phyloP scores from a whole-genome alignment of 2,113 vertebrate species.

The Noturus placidus region DNA sequence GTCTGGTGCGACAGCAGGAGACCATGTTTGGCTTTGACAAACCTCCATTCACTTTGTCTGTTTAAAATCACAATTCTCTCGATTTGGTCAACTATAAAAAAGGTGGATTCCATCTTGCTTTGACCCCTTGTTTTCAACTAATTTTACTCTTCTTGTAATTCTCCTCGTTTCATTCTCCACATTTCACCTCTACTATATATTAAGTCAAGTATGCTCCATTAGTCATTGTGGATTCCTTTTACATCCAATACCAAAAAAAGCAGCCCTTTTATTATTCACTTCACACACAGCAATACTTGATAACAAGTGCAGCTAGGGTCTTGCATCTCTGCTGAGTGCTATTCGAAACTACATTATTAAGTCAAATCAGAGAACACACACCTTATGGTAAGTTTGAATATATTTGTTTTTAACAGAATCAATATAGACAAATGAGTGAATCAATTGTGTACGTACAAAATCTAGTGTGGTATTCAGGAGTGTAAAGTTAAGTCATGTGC shows the following conservation, averaged over 20 bases:
- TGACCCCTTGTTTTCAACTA: background rate
- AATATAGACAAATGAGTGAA: background rate
- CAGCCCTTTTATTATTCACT: background rate
- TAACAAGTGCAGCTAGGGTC: background rate
- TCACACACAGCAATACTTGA: background rate
- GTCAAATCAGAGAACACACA: background rate
- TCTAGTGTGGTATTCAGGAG: background rate
- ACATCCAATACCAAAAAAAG: background rate
- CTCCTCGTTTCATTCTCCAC: background rate
- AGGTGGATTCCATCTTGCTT: background rate
- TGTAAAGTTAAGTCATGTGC: background rate
- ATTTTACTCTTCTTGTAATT: background rate
- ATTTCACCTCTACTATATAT: background rate
- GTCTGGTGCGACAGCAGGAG: background rate
- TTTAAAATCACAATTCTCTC: background rate
- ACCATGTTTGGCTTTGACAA: background rate
- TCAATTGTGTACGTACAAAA: background rate
- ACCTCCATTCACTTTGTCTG: background rate
- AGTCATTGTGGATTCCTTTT: background rate
- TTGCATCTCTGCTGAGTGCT: background rate
- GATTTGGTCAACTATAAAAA: background rate
- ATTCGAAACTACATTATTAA: background rate
- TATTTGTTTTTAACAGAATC: background rate
- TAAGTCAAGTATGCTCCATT: too few relatives aligned
- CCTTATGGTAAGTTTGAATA: background rate